A percentile compares a stretch with the other conserved stretches of the same genome.
Evolutionary conservation across 2,113 vertebrate species (phyloP).

Genomic region (Marcusenius ussheri): DNA sequence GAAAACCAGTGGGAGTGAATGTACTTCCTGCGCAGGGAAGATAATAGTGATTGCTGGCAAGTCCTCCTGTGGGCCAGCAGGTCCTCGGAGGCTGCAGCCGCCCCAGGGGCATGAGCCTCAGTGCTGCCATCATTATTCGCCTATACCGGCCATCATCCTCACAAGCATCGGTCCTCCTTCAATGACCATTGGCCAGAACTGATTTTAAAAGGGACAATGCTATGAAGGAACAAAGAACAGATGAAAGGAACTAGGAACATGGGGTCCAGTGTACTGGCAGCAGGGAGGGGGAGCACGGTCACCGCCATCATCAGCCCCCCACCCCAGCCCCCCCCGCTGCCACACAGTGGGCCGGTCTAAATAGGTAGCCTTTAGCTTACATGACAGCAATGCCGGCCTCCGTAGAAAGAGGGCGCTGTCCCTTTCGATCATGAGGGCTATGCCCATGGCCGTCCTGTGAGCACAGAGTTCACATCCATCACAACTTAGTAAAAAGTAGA

Average conservation of each 20-base stretch:
- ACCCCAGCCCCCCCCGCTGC: not conserved
- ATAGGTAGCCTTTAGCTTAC: not conserved
- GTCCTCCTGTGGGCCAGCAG: not conserved
- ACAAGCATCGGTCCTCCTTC: not conserved
- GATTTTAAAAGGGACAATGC: slow-evolving; percentile 1
- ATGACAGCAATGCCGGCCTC: not conserved
- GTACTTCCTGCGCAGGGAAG: not conserved
- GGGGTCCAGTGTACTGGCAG: not conserved
- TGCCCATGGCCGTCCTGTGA: not conserved
- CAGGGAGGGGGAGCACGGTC: not conserved
- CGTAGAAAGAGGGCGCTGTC: no score
- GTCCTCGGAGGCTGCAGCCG: not conserved
- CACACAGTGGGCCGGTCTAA: slow-evolving; percentile 1
- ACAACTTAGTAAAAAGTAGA: not conserved
- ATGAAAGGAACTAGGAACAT: not conserved
- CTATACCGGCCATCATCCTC: not conserved
- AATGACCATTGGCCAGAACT: not conserved
- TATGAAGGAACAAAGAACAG: not conserved
- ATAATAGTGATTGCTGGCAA: not conserved
- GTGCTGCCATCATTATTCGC: not conserved
- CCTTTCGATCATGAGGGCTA: not conserved
- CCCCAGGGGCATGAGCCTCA: not conserved
- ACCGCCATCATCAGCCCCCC: not conserved
- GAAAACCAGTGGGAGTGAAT: not conserved
- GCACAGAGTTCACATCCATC: not conserved